Evolutionary conservation across 2,113 vertebrate species (phyloP), one percentile per base, ranked within the genome.

Genomic region (Bucco capensis): DNA sequence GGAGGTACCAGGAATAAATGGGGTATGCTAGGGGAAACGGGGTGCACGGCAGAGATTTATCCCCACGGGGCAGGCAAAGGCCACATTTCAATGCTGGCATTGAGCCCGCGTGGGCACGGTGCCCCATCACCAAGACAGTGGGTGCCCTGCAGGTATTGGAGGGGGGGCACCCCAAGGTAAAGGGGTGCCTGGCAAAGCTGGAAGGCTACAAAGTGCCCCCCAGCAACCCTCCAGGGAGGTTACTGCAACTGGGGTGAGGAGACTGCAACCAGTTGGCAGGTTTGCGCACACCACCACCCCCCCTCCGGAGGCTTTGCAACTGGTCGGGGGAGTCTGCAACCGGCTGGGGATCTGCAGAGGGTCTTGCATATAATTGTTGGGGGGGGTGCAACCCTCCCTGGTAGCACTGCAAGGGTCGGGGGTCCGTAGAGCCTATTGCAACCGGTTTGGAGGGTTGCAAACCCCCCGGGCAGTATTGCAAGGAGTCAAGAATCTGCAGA

Each of bases 21-120:
- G 0, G 74, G 18, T 49, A 7, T 38, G 4, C 9, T 11, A 5
- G 27, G 37, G 12, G 2, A 2, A 3, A 0, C 1, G 76, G 50
- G 76, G 50, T 1, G 31, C 69, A 2, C 16, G 5, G 23, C 1
- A 19, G 14, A 14, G 49, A 16, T 10, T 12, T 7, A 38, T 10
- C 62, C 76, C 71, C 7, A 7, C 10, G 16, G 54, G 49, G 80
- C 50, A 69, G n/a, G 19, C 56, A 19, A 0, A 74, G 69, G 74
- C 70, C 69, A 15, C 4, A 49, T 35, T n/a, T 15, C 9, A n/a
- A 21, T 2, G 24, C 53, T 31, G 86, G 62, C 44, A 7, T 1
- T 22, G 4, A 54, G 81, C 57, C 81, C 51, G 23, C 16, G 2
- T 0, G 38, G 72, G n/a, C 50, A 8, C 8, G 0, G 69, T 4